Percentiles rank a stretch among this genome's conserved stretches.
Conservation (phyloP, 1,140 invertebrate species). For the Drosophila arizonae region DNA sequence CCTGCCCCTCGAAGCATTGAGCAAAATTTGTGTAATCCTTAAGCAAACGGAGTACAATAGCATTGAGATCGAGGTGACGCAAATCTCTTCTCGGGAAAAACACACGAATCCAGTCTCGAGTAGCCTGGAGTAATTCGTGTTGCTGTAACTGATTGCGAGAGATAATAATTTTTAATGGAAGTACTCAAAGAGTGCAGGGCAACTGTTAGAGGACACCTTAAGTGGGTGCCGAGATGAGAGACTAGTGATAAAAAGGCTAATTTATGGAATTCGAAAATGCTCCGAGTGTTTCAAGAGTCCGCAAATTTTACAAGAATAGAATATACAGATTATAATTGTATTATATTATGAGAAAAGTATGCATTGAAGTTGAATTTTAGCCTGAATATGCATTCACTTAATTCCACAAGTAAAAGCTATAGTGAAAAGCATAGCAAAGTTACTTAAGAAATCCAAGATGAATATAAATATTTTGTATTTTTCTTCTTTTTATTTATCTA, state of each 20-base stretch:
- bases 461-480: too few relatives aligned
- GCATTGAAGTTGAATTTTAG: too few relatives aligned
- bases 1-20: constrained; percentile 21
- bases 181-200: constrained; percentile 17
- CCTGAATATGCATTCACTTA: too few relatives aligned
- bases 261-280: too few relatives aligned
- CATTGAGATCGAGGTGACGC: constrained; percentile 52
- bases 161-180: constrained; percentile 24
- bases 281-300: too few relatives aligned
- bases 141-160: constrained; percentile 7
- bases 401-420: too few relatives aligned
- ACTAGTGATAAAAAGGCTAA: constrained; percentile 12
- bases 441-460: too few relatives aligned
- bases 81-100: constrained; percentile 66
- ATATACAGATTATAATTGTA: too few relatives aligned
- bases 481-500: too few relatives aligned
- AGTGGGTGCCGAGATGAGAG: constrained; percentile 34
- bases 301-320: too few relatives aligned
- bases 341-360: too few relatives aligned
- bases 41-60: constrained; percentile 10
- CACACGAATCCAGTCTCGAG: constrained; percentile 14
- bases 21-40: constrained; percentile 66
- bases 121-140: neutral
- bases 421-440: too few relatives aligned
- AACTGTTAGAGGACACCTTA: constrained; percentile 58